Evolutionary conservation across 2,113 vertebrate species (phyloP).

Genomic region (Cheilinus undulatus): DNA sequence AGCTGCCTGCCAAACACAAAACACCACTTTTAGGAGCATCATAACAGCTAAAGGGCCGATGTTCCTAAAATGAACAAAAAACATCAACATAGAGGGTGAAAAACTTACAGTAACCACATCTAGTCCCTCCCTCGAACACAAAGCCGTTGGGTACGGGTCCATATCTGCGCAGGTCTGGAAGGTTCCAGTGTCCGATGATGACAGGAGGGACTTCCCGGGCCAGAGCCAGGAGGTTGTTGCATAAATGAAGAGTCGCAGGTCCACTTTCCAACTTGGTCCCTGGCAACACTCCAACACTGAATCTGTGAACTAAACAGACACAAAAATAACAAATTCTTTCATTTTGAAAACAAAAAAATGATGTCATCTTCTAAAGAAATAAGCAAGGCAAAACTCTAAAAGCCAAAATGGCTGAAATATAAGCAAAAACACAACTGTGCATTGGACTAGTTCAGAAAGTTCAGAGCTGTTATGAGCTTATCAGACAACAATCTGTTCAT

Average conservation of each 20-base stretch:
- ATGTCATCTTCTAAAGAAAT: too few relatives aligned
- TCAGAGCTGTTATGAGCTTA: too few relatives aligned
- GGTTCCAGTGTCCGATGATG: constrained; percentile 92
- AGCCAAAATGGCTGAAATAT: too few relatives aligned
- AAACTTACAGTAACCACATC: constrained; percentile 97
- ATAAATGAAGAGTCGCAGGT: constrained; percentile 93
- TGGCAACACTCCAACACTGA: constrained; percentile 90
- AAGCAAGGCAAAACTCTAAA: too few relatives aligned
- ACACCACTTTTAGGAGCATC: neutral
- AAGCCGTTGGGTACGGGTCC: constrained; percentile 94
- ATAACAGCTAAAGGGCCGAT: neutral
- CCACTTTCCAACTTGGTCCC: constrained; percentile 95
- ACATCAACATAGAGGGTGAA: neutral
- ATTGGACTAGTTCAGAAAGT: too few relatives aligned
- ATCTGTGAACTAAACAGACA: constrained; percentile 90
- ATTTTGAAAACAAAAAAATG: too few relatives aligned
- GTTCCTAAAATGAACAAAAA: neutral
- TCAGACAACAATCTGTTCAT: too few relatives aligned
- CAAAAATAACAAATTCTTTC: neutral
- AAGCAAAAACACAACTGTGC: too few relatives aligned
- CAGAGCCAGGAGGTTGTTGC: constrained; percentile 92
- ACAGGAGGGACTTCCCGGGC: constrained; percentile 88
- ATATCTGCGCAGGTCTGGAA: constrained; percentile 93
- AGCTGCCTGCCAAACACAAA: constrained; percentile 4
- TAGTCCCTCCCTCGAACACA: constrained; percentile 97